Evolutionary conservation across 2,797 vertebrate species (phyloP), one percentile per base, ranked within the genome.

Genomic region (Chrysocyon brachyurus): DNA sequence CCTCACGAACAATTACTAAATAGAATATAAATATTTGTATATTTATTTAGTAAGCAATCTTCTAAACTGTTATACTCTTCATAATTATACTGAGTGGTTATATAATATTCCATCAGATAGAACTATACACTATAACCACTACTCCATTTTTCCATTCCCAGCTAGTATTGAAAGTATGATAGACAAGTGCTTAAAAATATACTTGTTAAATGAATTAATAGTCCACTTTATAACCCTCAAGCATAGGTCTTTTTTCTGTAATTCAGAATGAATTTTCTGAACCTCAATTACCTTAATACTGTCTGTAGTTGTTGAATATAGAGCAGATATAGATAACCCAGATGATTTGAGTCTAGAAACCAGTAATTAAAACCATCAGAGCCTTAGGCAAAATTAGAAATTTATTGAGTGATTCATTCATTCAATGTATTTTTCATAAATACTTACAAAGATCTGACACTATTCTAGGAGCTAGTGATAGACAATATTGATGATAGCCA

Each of bases 211-310:
- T 49, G 5, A 97, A 68, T 88, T 46, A 70, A 78, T 26, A 77
- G 19, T 91, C 84, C 56, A 87, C 28, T 83, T 78, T 92, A 66
- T 73, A 91, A 83, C 12, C n/a, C 6, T 68, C 33, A 91, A 85
- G 46, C 9, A 36, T 40, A 79, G 66, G 3, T 88, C n/a, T 84
- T 92, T 91, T 72, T 87, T 26, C 36, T 66, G 21, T 82, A 78
- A 96, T 64, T 70, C 57, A 91, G 59, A 81, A 77, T 93, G 22
- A 59, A 87, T 90, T 84, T 90, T 90, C 31, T 94, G 36, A 92
- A 92, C 14, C 36, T 88, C 16, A 33, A 61, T 54, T 68, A 90
- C 56, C 17, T 78, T 81, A 93, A 87, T 36, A 84, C 26, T 52
- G 8, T 28, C 28, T 85, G 2, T 19, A 91, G 52, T 28, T 94